phyloP scores from a whole-genome alignment of 2,113 vertebrate species.

The Neolamprologus fasciatus region DNA sequence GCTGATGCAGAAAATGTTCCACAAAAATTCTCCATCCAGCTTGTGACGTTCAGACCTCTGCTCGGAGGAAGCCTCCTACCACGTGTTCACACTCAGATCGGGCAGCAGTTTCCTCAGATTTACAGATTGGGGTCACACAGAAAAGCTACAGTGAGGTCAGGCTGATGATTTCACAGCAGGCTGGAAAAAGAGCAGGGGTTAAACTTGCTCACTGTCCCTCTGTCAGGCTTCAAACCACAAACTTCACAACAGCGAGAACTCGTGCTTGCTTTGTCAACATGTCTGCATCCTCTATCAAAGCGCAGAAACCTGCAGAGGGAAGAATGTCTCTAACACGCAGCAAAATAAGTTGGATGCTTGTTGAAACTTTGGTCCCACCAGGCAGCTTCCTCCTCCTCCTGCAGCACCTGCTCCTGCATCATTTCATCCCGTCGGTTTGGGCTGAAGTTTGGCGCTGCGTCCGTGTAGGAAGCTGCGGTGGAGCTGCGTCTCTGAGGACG shows the following conservation, averaged over 20 bases:
- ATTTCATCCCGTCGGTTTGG: neutral
- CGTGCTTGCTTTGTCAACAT: neutral
- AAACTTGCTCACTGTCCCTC: neutral
- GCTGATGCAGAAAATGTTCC: neutral
- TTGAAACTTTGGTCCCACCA: constrained; percentile 14
- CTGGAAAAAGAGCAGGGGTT: neutral
- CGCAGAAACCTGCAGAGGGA: neutral
- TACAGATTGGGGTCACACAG: neutral
- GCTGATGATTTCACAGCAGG: neutral
- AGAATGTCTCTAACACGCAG: neutral
- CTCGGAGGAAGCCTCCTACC: fast-evolving
- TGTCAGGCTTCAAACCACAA: neutral
- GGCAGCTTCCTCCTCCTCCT: neutral
- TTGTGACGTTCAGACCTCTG: neutral
- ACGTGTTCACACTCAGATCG: neutral
- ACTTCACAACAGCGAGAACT: neutral
- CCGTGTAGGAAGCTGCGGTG: constrained; percentile 10
- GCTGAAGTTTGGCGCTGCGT: constrained; percentile 28
- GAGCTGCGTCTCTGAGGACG: constrained; percentile 24
- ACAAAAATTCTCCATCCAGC: neutral
- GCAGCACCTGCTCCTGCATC: neutral
- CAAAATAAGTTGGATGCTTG: neutral
- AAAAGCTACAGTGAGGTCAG: neutral
- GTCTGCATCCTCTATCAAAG: no score
- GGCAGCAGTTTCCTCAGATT: neutral